These are phyloP conservation scores for Harpegnathos saltator DNA, from an alignment of 1,140 invertebrate genomes.

Conservation along the genomic window DNA sequence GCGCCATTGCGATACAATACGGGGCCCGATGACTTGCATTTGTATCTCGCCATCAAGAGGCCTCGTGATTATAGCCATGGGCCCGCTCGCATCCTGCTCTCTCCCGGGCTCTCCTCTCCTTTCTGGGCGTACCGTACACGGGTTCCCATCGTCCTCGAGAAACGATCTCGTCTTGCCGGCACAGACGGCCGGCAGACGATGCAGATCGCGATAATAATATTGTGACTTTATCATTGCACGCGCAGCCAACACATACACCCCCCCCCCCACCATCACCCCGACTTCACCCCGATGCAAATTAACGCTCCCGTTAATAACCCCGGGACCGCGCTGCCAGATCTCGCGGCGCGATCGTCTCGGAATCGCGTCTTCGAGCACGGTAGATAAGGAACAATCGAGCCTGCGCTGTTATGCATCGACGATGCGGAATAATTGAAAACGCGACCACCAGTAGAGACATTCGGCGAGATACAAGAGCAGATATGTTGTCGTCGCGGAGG, in stretches of 20 bases:
- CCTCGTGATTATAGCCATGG: constrained; percentile 81
- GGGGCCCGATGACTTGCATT: constrained; percentile 83
- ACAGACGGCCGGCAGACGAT: constrained; percentile 56
- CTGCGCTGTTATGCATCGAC: no score
- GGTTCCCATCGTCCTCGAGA: constrained; percentile 63
- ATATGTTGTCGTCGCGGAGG: no score
- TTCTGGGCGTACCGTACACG: constrained; percentile 32
- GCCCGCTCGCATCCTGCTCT: constrained; percentile 68
- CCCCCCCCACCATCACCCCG: constrained; percentile 54
- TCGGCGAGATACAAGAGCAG: neutral
- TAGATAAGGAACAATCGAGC: no score
- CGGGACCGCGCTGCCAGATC: neutral
- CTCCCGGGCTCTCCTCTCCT: constrained; percentile 25
- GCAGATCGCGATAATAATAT: constrained; percentile 61
- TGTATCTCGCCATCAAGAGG: constrained; percentile 78
- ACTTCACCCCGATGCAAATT: constrained; percentile 39
- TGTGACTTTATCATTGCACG: constrained; percentile 56
- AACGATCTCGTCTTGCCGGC: constrained; percentile 56
- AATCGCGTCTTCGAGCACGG: constrained; percentile 1
- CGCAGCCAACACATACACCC: constrained; percentile 45
- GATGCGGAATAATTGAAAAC: neutral
- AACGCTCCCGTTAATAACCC: constrained; percentile 26
- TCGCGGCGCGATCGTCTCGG: neutral
- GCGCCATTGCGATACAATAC: constrained; percentile 85
- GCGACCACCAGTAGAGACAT: neutral